A percentile compares a stretch with the other conserved stretches of the same genome.
phyloP scores from a whole-genome alignment of 1,140 invertebrate genomes.

The Drosophila guanche region DNA sequence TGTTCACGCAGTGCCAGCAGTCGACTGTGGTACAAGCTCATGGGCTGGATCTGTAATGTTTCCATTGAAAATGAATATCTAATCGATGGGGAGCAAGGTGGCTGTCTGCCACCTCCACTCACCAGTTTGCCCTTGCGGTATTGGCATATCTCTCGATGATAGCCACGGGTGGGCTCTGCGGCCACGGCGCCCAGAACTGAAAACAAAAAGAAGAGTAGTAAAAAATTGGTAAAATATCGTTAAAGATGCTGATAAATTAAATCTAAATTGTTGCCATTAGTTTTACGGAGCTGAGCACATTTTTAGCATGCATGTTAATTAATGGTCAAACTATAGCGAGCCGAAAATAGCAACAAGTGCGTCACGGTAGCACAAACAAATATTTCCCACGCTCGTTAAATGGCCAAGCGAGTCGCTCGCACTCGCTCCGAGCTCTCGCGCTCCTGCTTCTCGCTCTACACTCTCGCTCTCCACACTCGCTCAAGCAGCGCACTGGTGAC shows the following conservation, averaged over 20 bases:
- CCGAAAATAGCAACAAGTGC: conserved; percentile 72
- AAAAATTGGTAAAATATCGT: conserved; percentile 32
- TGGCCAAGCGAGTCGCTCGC: conserved; percentile 39
- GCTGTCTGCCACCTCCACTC: conserved; percentile 5
- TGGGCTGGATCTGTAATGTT: conserved; percentile 59
- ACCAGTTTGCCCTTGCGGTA: conserved; percentile 71
- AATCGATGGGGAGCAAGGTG: neutral
- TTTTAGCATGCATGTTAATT: conserved; percentile 51
- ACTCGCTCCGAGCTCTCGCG: too few relatives aligned
- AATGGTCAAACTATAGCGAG: conserved; percentile 38
- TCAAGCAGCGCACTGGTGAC: conserved; percentile 4
- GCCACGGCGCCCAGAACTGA: conserved; percentile 28
- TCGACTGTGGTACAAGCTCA: conserved; percentile 83
- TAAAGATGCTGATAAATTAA: conserved; percentile 62
- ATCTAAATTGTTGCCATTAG: conserved; percentile 59
- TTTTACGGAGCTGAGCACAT: conserved; percentile 32
- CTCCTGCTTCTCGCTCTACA: too few relatives aligned
- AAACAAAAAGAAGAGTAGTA: conserved; percentile 29
- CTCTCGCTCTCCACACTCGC: too few relatives aligned
- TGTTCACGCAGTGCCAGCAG: conserved; percentile 87
- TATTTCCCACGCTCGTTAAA: conserved; percentile 70
- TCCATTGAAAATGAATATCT: too few relatives aligned
- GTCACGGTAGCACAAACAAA: conserved; percentile 49
- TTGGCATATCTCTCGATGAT: conserved; percentile 70
- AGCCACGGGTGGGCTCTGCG: conserved; percentile 60